phyloP scores from a whole-genome alignment of 1,140 invertebrate species.

The Trissolcus basalis region DNA sequence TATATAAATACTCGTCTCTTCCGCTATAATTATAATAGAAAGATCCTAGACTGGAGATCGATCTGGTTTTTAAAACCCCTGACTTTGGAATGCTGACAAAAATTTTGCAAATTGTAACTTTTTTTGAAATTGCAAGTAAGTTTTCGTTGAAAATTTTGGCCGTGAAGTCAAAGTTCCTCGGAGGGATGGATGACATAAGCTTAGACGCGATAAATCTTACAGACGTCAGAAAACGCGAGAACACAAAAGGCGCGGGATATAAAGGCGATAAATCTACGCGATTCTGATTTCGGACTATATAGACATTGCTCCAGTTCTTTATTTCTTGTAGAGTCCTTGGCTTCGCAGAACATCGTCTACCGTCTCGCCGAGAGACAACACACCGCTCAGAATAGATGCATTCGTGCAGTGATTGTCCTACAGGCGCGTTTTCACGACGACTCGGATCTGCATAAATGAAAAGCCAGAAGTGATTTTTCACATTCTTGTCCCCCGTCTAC shows the following conservation, averaged over 20 bases:
- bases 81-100: too few species aligned
- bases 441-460: conserved; percentile 49
- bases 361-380: conserved; percentile 68
- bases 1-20: conserved; percentile 4
- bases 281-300: conserved; percentile 53
- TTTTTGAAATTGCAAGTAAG: too few species aligned
- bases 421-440: conserved; percentile 48
- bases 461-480: too few species aligned
- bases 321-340: conserved; percentile 60
- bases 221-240: conserved; percentile 20
- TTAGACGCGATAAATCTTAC: conserved; percentile 37
- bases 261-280: conserved; percentile 48
- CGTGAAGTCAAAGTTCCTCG: neutral
- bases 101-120: too few species aligned
- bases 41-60: neutral
- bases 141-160: neutral
- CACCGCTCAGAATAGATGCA: conserved; percentile 66
- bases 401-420: conserved; percentile 51
- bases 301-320: conserved; percentile 53
- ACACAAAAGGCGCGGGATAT: conserved; percentile 27
- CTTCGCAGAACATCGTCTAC: conserved; percentile 71
- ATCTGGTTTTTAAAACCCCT: too few species aligned
- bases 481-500: too few species aligned
- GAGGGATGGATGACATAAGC: conserved; percentile 26
- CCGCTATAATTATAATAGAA: conserved; percentile 1